These are phyloP conservation scores for Bathynomus jamesi DNA, from an alignment of 1,140 invertebrate species.

Conservation along the genomic window DNA sequence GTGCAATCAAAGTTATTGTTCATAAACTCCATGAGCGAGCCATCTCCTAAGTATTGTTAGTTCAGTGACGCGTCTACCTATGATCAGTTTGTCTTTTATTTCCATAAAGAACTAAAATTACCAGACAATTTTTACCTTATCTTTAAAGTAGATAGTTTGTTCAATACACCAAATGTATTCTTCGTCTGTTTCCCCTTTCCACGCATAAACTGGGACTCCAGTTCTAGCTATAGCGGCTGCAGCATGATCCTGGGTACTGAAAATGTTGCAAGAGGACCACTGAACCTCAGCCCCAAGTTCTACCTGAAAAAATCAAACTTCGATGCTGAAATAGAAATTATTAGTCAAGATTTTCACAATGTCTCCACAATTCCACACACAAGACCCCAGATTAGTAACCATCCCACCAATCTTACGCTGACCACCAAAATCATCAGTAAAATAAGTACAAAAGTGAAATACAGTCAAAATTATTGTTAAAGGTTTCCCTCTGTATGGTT, in stretches of 20 bases:
- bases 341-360: background rate
- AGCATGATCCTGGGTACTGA: constrained; percentile 93
- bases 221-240: constrained; percentile 94
- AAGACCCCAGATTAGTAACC: no score
- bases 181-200: constrained; percentile 99
- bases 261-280: constrained; percentile 98
- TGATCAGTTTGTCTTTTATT: background rate
- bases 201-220: constrained; percentile 96
- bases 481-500: no score
- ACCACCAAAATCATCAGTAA: no score
- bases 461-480: no score
- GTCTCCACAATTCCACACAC: no score
- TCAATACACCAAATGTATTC: constrained; percentile 99
- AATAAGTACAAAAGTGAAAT: no score
- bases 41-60: no score
- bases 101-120: background rate
- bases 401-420: no score
- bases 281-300: constrained; percentile 95
- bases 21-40: no score
- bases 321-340: no score
- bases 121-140: constrained; percentile 51
- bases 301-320: constrained; percentile 40
- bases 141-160: constrained; percentile 76
- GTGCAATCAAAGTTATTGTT: no score
- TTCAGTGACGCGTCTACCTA: no score